A percentile compares a stretch with the other conserved stretches of the same genome.
phyloP scores from a whole-genome alignment of 2,113 vertebrate species.

The Myrmecophaga tridactyla region DNA sequence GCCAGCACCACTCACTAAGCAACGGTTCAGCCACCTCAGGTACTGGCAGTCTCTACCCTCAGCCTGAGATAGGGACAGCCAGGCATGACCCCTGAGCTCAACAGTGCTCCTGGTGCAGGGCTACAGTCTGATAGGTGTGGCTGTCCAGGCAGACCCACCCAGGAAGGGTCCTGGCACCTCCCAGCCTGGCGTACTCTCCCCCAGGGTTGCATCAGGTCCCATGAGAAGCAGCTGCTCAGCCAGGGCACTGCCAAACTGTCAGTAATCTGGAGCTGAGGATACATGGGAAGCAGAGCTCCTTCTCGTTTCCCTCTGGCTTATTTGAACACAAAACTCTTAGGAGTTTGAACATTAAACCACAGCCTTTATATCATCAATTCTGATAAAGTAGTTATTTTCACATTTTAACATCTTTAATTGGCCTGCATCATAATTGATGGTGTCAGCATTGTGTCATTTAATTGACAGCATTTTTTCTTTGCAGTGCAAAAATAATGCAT shows the following conservation, averaged over 20 bases:
- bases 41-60: not conserved
- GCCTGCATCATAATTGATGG: not conserved
- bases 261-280: not conserved
- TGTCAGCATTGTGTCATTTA: not conserved
- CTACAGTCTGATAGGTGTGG: accelerated
- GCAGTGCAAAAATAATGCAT: not conserved
- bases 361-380: not conserved
- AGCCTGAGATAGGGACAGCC: not conserved
- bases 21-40: not conserved
- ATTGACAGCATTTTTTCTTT: not conserved
- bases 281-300: not conserved
- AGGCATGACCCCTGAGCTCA: accelerated
- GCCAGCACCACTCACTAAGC: not conserved
- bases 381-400: not conserved
- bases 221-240: not conserved
- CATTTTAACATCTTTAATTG: not conserved
- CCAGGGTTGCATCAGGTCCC: not conserved
- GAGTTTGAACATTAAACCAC: not conserved
- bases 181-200: not conserved
- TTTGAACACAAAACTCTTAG: not conserved
- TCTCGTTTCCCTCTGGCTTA: not conserved
- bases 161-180: not conserved
- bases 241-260: not conserved
- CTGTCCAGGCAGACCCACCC: not conserved
- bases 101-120: not conserved